phyloP scores from a whole-genome alignment of 2,888 invertebrate species.

The Drosophila maculinotata region DNA sequence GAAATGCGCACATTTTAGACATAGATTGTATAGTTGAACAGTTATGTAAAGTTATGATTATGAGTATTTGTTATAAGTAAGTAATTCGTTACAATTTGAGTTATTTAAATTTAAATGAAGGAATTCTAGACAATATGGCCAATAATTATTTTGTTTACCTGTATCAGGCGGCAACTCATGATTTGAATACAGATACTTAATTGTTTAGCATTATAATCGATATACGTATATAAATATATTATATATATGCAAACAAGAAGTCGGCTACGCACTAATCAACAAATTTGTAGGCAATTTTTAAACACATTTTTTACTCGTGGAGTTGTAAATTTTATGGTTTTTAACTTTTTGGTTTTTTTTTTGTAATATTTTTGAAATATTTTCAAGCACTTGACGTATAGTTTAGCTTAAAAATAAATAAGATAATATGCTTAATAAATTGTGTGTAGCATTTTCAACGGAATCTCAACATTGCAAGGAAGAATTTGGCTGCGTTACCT shows the following conservation, averaged over 20 bases:
- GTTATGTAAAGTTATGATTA: constrained; percentile 48
- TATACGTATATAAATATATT: constrained; percentile 14
- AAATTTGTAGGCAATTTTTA: constrained; percentile 55
- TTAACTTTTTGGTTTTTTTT: constrained; percentile 17
- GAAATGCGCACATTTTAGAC: constrained; percentile 51
- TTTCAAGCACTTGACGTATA: constrained; percentile 72
- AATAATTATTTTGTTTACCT: constrained; percentile 44
- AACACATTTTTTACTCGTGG: constrained; percentile 42
- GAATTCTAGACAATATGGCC: constrained; percentile 16
- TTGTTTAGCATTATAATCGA: constrained; percentile 25
- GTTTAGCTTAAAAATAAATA: constrained; percentile 65
- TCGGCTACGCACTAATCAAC: constrained; percentile 73
- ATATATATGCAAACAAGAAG: constrained; percentile 53
- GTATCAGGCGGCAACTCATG: constrained; percentile 36
- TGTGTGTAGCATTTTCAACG: constrained; percentile 78
- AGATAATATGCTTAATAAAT: constrained; percentile 43
- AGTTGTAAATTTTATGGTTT: constrained; percentile 29
- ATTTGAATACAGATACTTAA: constrained; percentile 19
- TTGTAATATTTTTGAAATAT: constrained; percentile 74
- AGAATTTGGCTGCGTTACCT: constrained; percentile 68
- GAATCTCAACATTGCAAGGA: constrained; percentile 82
- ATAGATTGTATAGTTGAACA: constrained; percentile 43
- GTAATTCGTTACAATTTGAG: constrained; percentile 58
- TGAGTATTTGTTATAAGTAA: constrained; percentile 54
- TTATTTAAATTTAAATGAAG: constrained; percentile 28